These are phyloP conservation scores for Amaurobius ferox DNA, from an alignment of 2,888 invertebrate genomes.

Conservation along the genomic window DNA sequence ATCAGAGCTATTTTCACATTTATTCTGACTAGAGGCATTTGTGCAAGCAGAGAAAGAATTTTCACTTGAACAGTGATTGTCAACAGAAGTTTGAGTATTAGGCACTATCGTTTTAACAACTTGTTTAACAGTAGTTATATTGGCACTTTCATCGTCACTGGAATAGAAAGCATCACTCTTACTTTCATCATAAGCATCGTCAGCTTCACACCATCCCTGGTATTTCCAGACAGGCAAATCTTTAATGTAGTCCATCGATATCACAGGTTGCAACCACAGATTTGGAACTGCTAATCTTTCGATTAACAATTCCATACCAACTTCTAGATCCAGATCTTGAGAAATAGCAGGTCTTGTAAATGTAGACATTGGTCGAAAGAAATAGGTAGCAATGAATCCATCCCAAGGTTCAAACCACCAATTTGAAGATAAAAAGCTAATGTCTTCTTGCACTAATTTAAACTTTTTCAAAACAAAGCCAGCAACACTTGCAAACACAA, in stretches of 20 bases:
- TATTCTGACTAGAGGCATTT: conserved; percentile 30
- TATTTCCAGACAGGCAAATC: conserved; percentile 79
- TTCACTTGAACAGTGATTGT: conserved; percentile 6
- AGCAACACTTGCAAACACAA: conserved; percentile 74
- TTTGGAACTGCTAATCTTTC: conserved; percentile 79
- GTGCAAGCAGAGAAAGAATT: not conserved
- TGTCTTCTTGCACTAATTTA: conserved; percentile 44
- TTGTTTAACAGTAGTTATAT: conserved; percentile 4
- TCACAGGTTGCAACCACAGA: conserved; percentile 78
- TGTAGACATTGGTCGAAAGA: conserved; percentile 77
- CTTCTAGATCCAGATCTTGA: conserved; percentile 77
- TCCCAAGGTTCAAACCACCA: conserved; percentile 79
- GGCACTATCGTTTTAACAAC: conserved; percentile 19
- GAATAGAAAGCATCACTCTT: conserved; percentile 38
- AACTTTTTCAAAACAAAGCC: conserved; percentile 70
- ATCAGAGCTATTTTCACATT: not conserved
- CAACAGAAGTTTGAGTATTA: conserved; percentile 13
- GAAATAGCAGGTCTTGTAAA: conserved; percentile 75
- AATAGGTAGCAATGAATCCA: conserved; percentile 75
- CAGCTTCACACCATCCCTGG: conserved; percentile 74
- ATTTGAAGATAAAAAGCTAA: conserved; percentile 71
- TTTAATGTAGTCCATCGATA: conserved; percentile 79
- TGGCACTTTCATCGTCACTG: conserved; percentile 68
- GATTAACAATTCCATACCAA: conserved; percentile 78
- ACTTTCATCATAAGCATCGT: conserved; percentile 37